Evolutionary conservation across 30 jellyfish, hydroid and myxozoan species (phyloP).

Genomic region (Aurelia aurita): DNA sequence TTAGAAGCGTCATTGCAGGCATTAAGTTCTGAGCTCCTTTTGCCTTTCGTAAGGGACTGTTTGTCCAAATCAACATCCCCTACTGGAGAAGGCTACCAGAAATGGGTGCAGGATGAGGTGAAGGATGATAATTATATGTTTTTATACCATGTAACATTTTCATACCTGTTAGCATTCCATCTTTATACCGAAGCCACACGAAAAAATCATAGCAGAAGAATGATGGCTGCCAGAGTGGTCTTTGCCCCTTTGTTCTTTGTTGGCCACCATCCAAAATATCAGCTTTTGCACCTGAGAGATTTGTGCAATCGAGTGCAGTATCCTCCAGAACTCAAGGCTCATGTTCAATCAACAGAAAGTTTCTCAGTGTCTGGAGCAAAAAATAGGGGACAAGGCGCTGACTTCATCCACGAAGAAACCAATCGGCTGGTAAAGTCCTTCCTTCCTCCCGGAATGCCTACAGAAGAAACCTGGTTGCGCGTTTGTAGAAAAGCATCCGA

Average conservation of each 20-base stretch:
- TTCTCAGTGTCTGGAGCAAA: not conserved
- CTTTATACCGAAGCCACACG: not conserved
- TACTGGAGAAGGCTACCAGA: not conserved
- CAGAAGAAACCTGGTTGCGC: not conserved
- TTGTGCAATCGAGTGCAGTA: not conserved
- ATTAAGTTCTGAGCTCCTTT: not conserved
- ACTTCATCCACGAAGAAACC: not conserved
- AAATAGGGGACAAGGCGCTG: conserved; percentile 4
- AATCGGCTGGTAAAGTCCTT: not conserved
- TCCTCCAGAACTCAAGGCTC: not conserved
- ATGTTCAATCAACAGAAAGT: not conserved
- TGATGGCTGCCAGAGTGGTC: conserved; percentile 6
- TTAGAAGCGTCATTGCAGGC: not conserved
- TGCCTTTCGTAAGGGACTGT: not conserved
- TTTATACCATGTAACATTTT: not conserved
- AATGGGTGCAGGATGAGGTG: not conserved
- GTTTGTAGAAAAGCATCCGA: not conserved
- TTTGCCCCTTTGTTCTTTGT: conserved; percentile 3
- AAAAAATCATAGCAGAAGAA: not conserved
- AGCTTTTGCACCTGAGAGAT: not conserved
- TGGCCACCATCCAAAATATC: not conserved
- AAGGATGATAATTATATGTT: not conserved
- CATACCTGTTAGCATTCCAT: not conserved
- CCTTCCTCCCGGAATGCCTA: not conserved
- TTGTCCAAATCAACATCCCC: not conserved